phyloP scores from a whole-genome alignment of 2,113 vertebrate species.

The Dermatemys mawii region DNA sequence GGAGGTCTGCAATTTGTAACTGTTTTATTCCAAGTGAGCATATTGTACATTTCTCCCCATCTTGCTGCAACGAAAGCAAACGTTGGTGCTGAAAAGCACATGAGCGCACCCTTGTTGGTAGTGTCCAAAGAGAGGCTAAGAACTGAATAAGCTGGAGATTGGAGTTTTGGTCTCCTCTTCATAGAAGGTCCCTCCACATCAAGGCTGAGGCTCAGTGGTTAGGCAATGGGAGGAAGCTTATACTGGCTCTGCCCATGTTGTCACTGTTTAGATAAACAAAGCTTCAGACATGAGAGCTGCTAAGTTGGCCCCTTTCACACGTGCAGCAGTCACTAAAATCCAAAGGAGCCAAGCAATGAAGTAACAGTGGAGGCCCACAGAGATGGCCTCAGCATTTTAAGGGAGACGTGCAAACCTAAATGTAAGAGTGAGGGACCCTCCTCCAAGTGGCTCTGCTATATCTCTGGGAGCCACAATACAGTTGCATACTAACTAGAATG shows the following conservation, averaged over 20 bases:
- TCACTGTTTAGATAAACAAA: background rate
- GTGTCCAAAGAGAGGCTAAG: background rate
- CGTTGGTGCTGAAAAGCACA: background rate
- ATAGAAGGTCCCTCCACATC: background rate
- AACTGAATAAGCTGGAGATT: background rate
- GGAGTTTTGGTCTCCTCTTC: accelerated
- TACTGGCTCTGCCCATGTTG: background rate
- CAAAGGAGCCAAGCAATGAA: background rate
- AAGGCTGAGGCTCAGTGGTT: background rate
- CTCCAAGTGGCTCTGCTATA: background rate
- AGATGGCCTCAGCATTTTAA: background rate
- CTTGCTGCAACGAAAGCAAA: background rate
- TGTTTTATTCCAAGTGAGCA: background rate
- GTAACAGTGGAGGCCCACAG: background rate
- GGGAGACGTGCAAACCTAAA: background rate
- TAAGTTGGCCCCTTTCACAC: background rate
- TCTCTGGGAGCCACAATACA: background rate
- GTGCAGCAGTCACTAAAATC: background rate
- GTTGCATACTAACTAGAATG: background rate
- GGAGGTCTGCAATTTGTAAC: background rate
- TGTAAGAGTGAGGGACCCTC: background rate
- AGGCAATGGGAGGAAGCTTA: background rate
- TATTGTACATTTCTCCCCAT: background rate
- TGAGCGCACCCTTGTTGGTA: background rate
- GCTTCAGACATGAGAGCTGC: background rate